Conservation (phyloP, 30 jellyfish, hydroid and myxozoan species). For the Rhopilema esculentum region DNA sequence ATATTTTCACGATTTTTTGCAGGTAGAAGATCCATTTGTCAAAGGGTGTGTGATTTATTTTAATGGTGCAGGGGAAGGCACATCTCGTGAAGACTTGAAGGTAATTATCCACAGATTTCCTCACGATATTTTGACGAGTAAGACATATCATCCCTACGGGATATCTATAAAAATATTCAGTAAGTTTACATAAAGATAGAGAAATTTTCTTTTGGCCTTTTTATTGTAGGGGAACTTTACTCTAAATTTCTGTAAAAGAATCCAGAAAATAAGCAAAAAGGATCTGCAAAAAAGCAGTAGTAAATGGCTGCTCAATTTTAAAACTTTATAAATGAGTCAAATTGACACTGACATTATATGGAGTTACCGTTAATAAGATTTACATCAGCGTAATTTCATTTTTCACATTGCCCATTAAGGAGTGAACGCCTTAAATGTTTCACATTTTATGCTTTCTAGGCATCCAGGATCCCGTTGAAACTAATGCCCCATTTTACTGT, state of each 20-base stretch:
- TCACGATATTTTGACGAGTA: background rate
- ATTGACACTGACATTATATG: too few species aligned
- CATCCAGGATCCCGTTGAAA: too few species aligned
- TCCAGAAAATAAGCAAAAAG: background rate
- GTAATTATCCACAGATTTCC: too few species aligned
- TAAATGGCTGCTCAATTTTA: too few species aligned
- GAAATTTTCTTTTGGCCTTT: background rate
- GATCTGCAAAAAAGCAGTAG: background rate
- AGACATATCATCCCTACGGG: background rate
- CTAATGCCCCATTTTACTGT: too few species aligned
- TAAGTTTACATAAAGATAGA: background rate
- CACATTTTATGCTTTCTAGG: too few species aligned
- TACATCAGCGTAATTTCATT: too few species aligned
- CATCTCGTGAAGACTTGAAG: constrained; percentile 85
- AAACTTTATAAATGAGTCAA: too few species aligned
- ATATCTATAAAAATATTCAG: background rate
- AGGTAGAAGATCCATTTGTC: constrained; percentile 26
- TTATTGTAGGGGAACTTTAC: background rate
- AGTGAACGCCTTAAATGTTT: too few species aligned
- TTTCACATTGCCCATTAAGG: too few species aligned
- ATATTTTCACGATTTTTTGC: background rate
- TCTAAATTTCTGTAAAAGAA: background rate
- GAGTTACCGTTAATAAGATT: too few species aligned
- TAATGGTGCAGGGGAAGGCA: constrained; percentile 85
- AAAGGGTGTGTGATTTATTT: constrained; percentile 77